Conservation (phyloP, 1,140 invertebrate genomes). For the Carcinoscorpius rotundicauda region DNA sequence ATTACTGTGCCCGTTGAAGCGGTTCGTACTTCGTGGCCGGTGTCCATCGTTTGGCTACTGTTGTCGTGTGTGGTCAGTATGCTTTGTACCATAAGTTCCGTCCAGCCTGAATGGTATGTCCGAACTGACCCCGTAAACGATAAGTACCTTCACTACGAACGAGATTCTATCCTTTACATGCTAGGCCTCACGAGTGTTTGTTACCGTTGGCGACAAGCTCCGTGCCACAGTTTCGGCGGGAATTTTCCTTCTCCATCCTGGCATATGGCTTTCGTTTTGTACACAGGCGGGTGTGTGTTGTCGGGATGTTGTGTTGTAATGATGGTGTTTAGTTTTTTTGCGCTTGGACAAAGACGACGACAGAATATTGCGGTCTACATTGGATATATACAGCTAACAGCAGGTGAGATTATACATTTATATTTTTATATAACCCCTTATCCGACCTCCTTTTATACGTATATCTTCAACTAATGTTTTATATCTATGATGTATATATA, state of each 20-base stretch:
- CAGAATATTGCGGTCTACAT: conserved; percentile 2
- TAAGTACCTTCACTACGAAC: conserved; percentile 9
- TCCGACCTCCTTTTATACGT: too few relatives aligned
- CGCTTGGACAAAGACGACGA: conserved; percentile 3
- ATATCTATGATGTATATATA: too few relatives aligned
- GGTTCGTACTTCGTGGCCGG: conserved; percentile 7
- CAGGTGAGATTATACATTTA: conserved; percentile 6
- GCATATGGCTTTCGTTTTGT: conserved; percentile 14
- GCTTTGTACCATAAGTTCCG: conserved; percentile 11
- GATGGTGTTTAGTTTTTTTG: conserved; percentile 4
- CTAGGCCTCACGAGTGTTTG: conserved; percentile 15
- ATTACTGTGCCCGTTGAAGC: neutral
- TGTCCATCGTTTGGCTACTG: conserved; percentile 8
- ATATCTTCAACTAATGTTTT: too few relatives aligned
- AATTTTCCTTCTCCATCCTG: conserved; percentile 12
- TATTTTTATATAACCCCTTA: too few relatives aligned
- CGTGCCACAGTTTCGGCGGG: conserved; percentile 9
- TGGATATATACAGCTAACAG: conserved; percentile 5
- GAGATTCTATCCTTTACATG: conserved; percentile 11
- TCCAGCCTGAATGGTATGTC: neutral
- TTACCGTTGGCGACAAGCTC: conserved; percentile 9
- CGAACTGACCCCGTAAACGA: neutral
- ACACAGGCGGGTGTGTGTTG: conserved; percentile 12
- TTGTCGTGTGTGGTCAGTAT: conserved; percentile 12
- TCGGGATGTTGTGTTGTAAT: conserved; percentile 7